Percentiles rank a stretch among this genome's conserved stretches.
Evolutionary conservation across 2,888 invertebrate species (phyloP).

Genomic region (Tetranychus piercei): DNA sequence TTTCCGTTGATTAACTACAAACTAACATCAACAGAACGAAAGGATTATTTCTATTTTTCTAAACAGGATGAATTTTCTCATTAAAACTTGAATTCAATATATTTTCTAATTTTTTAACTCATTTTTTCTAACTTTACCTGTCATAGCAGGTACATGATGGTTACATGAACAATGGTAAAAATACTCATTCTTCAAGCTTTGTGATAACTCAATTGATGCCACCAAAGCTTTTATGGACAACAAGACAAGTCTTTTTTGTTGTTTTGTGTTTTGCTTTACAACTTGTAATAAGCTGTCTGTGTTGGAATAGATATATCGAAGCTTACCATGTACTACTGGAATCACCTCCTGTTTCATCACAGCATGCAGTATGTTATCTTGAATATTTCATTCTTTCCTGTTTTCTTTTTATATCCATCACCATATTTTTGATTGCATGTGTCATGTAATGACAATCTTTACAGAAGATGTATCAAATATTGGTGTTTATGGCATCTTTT

Average conservation of each 20-base stretch:
- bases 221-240: slow-evolving; percentile 35
- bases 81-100: not conserved
- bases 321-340: slow-evolving; percentile 58
- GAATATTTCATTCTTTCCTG: not conserved
- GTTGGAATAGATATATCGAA: slow-evolving; percentile 67
- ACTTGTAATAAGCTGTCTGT: slow-evolving; percentile 51
- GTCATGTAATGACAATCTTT: too few species aligned
- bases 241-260: slow-evolving; percentile 37
- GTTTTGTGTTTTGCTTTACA: slow-evolving; percentile 35
- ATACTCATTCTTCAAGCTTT: not conserved
- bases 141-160: slow-evolving; percentile 15
- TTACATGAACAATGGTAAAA: not conserved
- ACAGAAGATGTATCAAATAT: too few species aligned
- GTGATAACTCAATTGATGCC: slow-evolving; percentile 19
- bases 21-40: not conserved
- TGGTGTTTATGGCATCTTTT: too few species aligned
- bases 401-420: too few species aligned
- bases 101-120: too few species aligned
- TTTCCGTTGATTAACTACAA: not conserved
- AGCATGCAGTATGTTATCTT: slow-evolving; percentile 19
- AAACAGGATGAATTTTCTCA: not conserved
- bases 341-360: slow-evolving; percentile 30
- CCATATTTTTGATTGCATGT: too few species aligned
- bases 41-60: too few species aligned
- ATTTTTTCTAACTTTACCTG: not conserved